Base-by-base conservation (phyloP, 2,888 invertebrate species). In the Pantelozetes paolii region DNA sequence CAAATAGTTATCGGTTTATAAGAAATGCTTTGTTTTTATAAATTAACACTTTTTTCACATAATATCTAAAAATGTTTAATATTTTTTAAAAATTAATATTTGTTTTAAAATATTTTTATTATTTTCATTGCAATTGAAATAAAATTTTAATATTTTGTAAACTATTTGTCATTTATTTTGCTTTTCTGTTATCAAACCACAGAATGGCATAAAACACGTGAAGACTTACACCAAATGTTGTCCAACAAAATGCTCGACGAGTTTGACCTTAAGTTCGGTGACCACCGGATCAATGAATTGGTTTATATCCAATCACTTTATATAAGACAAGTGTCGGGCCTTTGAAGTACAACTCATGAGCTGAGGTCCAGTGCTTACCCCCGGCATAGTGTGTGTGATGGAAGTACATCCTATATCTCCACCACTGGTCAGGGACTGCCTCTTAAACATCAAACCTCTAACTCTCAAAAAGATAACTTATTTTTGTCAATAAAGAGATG, bases 301-400 rank as follows among this genome's bases (percentile, higher is more conserved):
- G 9, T 64, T n/a, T n/a, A n/a, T n/a, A n/a, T n/a, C n/a, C n/a
- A 0, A 95, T 89, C 20, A 94, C 92, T 84, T 92, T 94, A 79
- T 88, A 87, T 77, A 96, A 74, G 83, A 92, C 92, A 90, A 92
- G 86, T 32, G 92, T 95, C 9, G 93, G 92, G 83, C 96, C 92
- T 82, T 91, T 91, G 77, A 88, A 88, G 83, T 97, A 96, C 59
- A 96, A 84, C 82, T 95, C 90, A 91, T 93, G 95, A 18, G 96
- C 96, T 40, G 93, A 84, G 0, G 94, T 95, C 90, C 92, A 93
- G 0, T 89, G 85, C 23, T 91, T 93, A 62, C 95, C 94, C 28
- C 91, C 89, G 26, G 92, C 90, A 82, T 91, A 94, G 57, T 82
- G 82, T 75, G 48, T 79, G 48, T 78, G 76, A 30, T 76, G 75